Evolutionary conservation across 2,113 vertebrate genomes (phyloP).

Genomic region (Seriola aureovittata): DNA sequence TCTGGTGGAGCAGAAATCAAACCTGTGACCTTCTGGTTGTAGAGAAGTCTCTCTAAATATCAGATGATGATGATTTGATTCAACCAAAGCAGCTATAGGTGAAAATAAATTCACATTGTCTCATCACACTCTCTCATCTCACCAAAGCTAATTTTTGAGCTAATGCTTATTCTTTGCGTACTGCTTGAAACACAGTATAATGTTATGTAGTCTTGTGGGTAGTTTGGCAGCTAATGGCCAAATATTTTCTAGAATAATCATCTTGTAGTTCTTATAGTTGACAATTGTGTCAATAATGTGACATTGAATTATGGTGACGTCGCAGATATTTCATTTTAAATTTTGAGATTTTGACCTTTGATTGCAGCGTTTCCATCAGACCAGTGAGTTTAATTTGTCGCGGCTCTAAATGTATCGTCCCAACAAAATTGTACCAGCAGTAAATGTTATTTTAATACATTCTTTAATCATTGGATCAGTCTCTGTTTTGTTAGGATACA

Average conservation of each 20-base stretch:
- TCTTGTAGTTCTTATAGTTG: neutral
- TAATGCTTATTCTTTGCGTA: neutral
- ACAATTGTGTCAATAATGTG: too few relatives aligned
- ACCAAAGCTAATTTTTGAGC: too few relatives aligned
- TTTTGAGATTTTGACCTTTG: neutral
- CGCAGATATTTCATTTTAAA: neutral
- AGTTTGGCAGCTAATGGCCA: too few relatives aligned
- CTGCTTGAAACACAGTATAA: neutral
- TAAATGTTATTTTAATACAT: neutral
- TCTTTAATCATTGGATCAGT: too few relatives aligned
- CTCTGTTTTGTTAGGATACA: too few relatives aligned
- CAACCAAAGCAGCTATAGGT: neutral
- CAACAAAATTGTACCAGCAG: too few relatives aligned
- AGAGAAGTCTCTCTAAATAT: neutral
- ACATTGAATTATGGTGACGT: too few relatives aligned
- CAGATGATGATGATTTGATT: neutral
- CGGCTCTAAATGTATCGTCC: too few relatives aligned
- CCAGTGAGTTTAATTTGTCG: neutral
- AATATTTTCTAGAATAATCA: neutral
- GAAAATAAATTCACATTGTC: too few relatives aligned
- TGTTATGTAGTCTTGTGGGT: neutral
- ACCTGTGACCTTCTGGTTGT: constrained; percentile 13
- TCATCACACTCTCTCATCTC: too few relatives aligned
- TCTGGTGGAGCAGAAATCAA: neutral
- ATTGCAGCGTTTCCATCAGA: neutral